Evolutionary conservation across 64 coral and sea anemone species (phyloP).

Genomic region (Actinia tenebrosa): DNA sequence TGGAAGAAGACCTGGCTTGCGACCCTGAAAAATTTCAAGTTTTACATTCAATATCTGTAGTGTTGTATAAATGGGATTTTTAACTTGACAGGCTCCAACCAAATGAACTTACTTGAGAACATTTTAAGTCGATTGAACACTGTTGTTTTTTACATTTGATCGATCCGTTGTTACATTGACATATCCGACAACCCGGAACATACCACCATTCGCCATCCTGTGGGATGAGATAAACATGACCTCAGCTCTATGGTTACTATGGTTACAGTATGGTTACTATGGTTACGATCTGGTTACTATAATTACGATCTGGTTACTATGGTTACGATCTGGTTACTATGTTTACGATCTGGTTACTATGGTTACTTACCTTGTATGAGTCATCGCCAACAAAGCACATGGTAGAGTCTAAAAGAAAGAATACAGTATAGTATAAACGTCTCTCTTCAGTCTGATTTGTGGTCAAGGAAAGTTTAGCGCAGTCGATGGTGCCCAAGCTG

Average conservation of each 20-base stretch:
- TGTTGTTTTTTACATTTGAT: constrained; percentile 31
- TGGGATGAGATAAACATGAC: not conserved
- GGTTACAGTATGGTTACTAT: not conserved
- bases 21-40: constrained; percentile 22
- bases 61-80: not conserved
- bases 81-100: not conserved
- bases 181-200: constrained; percentile 20
- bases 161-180: constrained; percentile 33
- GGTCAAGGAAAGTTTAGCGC: no score
- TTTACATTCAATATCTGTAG: not conserved
- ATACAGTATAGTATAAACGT: not conserved
- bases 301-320: not conserved
- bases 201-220: constrained; percentile 66
- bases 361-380: not conserved
- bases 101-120: constrained; percentile 37
- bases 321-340: not conserved
- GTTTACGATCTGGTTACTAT: not conserved
- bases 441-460: no score
- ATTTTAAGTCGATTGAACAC: constrained; percentile 38
- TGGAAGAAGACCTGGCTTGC: constrained; percentile 33
- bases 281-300: not conserved
- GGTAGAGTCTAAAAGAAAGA: not conserved
- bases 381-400: constrained; percentile 4
- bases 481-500: no score
- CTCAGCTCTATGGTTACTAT: not conserved